Base-by-base conservation (phyloP, 2,888 invertebrate species). In the Autographa pulchrina region DNA sequence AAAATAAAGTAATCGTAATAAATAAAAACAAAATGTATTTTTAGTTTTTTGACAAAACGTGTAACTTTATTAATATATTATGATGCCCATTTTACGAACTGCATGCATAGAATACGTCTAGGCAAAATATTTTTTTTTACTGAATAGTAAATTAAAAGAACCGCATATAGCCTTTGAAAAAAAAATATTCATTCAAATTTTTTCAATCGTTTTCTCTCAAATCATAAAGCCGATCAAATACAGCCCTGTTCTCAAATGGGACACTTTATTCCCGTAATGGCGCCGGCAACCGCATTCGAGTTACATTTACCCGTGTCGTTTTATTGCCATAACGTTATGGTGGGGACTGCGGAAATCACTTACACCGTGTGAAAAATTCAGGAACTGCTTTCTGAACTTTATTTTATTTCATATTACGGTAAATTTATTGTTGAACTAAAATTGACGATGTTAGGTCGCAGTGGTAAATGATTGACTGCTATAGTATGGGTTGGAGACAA, bases 191-290 rank as follows among this genome's bases (percentile, higher is more conserved):
- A 35, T 35, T 35, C 7, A 8, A 6, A 8, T 35, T 35, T 32
- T 38, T 38, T 9, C 38, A 9, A 2, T 38, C 48, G 11, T 20
- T 20, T 20, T 54, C 2, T 1, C 54, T 3, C 11, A 25, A 31
- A 25, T 6, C 66, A 63, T 60, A n/a, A 32, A 66, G 31, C 65
- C 31, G 43, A 61, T 31, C 82, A 84, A 92, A 89, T 90, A 80
- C 90, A 83, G 81, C 86, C 89, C 90, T 92, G 94, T 88, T 88
- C 90, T 91, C 92, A 92, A 91, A 93, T 94, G 91, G 93, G 94
- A 94, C 94, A 94, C 89, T 94, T 94, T 93, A 92, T 91, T 93
- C 91, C 90, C 88, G 84, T 91, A 91, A 93, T 87, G 89, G 88
- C 91, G 83, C 85, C 84, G 74, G 82, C 88, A 84, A 89, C 90